Percentiles rank a stretch among this genome's conserved stretches.
Evolutionary conservation across 2,113 vertebrate species (phyloP).

Genomic region (Poeciliopsis retropinna): DNA sequence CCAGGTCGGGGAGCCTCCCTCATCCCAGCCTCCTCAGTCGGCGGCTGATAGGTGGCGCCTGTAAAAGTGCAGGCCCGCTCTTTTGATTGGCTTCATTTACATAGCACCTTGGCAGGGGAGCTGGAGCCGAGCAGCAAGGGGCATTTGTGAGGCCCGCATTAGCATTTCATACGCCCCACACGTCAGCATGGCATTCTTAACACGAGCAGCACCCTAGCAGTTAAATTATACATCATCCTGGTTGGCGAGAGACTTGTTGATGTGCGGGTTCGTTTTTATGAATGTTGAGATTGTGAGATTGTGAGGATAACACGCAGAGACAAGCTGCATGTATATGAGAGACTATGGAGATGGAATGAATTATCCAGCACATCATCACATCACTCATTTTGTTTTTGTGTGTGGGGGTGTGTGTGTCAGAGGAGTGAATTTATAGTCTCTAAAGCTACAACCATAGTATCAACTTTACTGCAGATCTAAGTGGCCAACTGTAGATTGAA

Average conservation of each 20-base stretch:
- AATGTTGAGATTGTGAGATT: not conserved
- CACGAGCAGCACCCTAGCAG: not conserved
- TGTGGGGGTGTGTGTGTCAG: not conserved
- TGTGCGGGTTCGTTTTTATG: not conserved
- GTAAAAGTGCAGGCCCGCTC: conserved; percentile 12
- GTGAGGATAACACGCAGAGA: not conserved
- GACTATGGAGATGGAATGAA: not conserved
- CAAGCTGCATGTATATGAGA: not conserved
- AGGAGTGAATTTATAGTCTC: not conserved
- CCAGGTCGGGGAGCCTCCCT: not conserved
- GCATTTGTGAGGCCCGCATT: conserved; percentile 6
- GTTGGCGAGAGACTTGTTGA: conserved; percentile 32
- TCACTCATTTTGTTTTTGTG: not conserved
- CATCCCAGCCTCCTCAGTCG: not conserved
- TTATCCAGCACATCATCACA: not conserved
- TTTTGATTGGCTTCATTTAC: conserved; percentile 56
- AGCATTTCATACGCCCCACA: conserved; percentile 32
- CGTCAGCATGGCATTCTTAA: conserved; percentile 23
- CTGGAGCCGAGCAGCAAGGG: not conserved
- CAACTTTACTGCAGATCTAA: not conserved
- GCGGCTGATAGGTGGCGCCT: conserved; percentile 21
- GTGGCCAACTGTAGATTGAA: not conserved
- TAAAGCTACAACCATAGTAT: not conserved
- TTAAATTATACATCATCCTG: conserved; percentile 20
- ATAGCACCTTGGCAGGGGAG: conserved; percentile 25